A percentile compares a stretch with the other conserved stretches of the same genome.
Conservation (phyloP, 2,113 vertebrate genomes). For the Rhinoderma darwinii region DNA sequence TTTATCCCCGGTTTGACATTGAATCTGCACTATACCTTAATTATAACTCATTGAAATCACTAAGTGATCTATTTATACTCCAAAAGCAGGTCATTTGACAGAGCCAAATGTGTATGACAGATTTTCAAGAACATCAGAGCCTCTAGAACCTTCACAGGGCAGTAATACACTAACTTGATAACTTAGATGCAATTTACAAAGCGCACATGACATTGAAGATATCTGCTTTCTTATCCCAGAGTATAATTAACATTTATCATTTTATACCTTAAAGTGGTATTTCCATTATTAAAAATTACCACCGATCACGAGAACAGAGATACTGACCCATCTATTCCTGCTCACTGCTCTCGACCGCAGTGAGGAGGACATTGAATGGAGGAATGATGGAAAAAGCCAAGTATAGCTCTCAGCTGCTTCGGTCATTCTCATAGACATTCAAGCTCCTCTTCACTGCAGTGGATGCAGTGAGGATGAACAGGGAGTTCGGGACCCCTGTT, state of each 20-base stretch:
- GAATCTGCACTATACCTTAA: neutral
- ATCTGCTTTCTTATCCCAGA: neutral
- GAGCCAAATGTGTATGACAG: neutral
- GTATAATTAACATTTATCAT: neutral
- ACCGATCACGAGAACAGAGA: too few relatives aligned
- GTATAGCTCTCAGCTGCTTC: too few relatives aligned
- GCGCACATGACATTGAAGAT: neutral
- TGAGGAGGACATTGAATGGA: too few relatives aligned
- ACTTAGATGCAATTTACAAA: neutral
- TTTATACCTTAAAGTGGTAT: too few relatives aligned
- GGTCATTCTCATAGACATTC: too few relatives aligned
- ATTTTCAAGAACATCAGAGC: constrained; percentile 25
- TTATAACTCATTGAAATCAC: neutral
- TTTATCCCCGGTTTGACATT: neutral
- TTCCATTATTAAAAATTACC: too few relatives aligned
- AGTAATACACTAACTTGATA: neutral
- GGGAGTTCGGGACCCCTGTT: too few relatives aligned
- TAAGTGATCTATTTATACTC: constrained; percentile 27
- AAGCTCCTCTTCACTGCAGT: too few relatives aligned
- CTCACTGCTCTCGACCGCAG: too few relatives aligned
- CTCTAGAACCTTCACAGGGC: neutral
- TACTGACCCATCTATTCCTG: too few relatives aligned
- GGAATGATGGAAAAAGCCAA: too few relatives aligned
- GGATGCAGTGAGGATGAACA: too few relatives aligned
- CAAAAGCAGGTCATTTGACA: neutral